Evolutionary conservation across 2,113 vertebrate species (phyloP).

Genomic region (Pelecanoides urinatrix): DNA sequence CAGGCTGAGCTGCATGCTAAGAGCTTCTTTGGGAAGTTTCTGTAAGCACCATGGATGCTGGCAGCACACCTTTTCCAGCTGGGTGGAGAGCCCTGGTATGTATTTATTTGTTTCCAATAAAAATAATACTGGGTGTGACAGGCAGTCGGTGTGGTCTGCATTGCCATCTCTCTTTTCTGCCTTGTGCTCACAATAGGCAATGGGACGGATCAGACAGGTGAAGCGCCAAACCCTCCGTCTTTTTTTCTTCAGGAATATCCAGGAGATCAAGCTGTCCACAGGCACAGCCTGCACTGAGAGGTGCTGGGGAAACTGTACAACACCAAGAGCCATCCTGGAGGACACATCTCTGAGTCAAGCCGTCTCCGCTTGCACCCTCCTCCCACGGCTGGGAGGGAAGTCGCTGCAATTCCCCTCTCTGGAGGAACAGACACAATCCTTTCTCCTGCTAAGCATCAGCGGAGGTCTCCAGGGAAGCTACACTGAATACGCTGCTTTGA

Average conservation of each 20-base stretch:
- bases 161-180: background rate
- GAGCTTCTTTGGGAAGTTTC: background rate
- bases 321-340: background rate
- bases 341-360: background rate
- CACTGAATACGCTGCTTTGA: background rate
- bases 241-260: background rate
- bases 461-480: background rate
- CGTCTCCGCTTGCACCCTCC: rapidly evolving
- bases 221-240: background rate
- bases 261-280: background rate
- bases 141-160: background rate
- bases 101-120: background rate
- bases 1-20: background rate
- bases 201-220: background rate
- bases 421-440: background rate
- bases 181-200: background rate
- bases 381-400: background rate
- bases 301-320: background rate
- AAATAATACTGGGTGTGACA: background rate
- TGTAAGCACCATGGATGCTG: background rate
- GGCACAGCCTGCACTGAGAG: background rate
- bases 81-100: background rate
- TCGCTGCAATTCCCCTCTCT: background rate
- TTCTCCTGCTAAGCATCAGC: background rate
- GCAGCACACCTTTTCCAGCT: background rate